phyloP scores from a whole-genome alignment of 1,140 invertebrate genomes.

The Xylocopa sonorina region DNA sequence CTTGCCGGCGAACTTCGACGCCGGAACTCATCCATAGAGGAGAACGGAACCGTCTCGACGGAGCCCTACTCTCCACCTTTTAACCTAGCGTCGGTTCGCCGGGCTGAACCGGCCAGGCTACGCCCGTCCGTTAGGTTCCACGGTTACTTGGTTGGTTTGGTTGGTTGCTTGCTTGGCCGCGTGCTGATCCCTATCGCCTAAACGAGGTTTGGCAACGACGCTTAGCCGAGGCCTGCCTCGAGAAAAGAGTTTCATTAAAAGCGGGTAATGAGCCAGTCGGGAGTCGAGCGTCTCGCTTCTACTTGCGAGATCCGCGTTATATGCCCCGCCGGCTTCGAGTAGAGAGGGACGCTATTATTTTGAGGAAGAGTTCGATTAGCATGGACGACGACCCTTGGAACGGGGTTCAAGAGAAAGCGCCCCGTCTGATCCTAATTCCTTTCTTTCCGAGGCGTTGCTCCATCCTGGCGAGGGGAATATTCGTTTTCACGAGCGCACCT shows the following conservation, averaged over 20 bases:
- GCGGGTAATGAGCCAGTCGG: constrained; percentile 73
- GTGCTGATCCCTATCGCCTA: constrained; percentile 79
- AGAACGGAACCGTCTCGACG: constrained; percentile 64
- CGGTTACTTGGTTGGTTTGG: neutral
- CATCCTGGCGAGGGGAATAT: neutral
- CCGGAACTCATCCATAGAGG: constrained; percentile 71
- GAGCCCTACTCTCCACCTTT: constrained; percentile 51
- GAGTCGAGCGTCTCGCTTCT: constrained; percentile 55
- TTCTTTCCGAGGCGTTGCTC: constrained; percentile 13
- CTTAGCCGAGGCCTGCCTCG: constrained; percentile 71
- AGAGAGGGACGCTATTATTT: constrained; percentile 60
- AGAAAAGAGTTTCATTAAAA: constrained; percentile 81
- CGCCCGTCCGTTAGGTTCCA: constrained; percentile 13
- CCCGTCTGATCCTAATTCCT: constrained; percentile 38
- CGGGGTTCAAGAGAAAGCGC: constrained; percentile 36
- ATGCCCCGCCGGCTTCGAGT: constrained; percentile 7
- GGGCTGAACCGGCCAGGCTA: constrained; percentile 1
- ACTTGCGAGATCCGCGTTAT: constrained; percentile 63
- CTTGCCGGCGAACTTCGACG: constrained; percentile 73
- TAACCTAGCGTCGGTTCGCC: constrained; percentile 13
- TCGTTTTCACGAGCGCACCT: neutral
- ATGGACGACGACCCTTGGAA: constrained; percentile 56
- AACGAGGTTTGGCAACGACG: constrained; percentile 81
- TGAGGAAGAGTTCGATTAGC: constrained; percentile 68
- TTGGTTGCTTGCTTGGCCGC: constrained; percentile 57